These are phyloP conservation scores for Hystrix brachyura DNA, from an alignment of 2,113 vertebrate genomes.

Conservation along the genomic window DNA sequence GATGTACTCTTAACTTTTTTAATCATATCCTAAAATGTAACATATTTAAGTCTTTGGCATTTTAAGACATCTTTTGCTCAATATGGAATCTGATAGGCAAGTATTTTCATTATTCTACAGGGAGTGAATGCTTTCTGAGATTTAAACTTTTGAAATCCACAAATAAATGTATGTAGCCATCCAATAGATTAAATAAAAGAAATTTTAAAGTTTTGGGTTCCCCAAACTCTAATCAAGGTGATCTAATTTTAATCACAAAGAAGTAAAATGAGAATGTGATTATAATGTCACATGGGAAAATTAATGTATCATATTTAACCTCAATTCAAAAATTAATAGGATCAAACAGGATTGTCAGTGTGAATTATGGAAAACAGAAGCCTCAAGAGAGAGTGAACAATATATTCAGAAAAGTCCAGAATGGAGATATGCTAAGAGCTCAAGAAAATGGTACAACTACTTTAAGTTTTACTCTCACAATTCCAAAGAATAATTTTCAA, in stretches of 20 bases:
- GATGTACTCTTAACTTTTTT: neutral
- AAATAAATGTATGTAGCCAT: neutral
- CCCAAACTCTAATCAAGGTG: neutral
- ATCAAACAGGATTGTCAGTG: neutral
- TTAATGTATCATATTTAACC: slow-evolving; percentile 51
- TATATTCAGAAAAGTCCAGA: neutral
- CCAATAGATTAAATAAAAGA: neutral
- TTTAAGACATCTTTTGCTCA: neutral
- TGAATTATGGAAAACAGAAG: neutral
- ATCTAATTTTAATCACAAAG: slow-evolving; percentile 52
- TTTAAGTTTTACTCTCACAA: neutral
- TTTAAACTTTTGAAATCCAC: slow-evolving; percentile 33
- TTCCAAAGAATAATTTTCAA: neutral
- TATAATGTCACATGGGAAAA: neutral
- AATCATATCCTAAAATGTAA: neutral
- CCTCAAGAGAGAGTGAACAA: neutral
- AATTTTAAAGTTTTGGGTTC: neutral
- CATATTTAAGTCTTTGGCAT: neutral
- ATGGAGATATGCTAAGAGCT: neutral
- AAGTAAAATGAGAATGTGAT: slow-evolving; percentile 53
- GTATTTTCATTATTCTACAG: neutral
- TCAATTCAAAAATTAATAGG: slow-evolving; percentile 47
- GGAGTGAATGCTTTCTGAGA: neutral
- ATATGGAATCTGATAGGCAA: neutral
- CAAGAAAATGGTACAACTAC: neutral